Percentiles rank a stretch among this genome's conserved stretches.
phyloP scores from a whole-genome alignment of 2,113 vertebrate species.

The Rhinolophus sinicus region DNA sequence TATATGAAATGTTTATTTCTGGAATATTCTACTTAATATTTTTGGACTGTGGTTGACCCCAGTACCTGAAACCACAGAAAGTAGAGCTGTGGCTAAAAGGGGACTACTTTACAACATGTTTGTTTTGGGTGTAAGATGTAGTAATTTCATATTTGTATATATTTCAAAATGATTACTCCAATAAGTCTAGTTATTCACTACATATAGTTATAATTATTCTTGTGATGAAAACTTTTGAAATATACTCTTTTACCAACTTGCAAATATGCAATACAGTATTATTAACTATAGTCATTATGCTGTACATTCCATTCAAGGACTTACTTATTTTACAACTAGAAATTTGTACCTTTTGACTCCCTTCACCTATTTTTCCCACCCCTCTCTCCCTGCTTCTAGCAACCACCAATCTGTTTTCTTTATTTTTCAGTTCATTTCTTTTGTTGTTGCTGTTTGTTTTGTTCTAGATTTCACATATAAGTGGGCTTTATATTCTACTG shows the following conservation, averaged over 20 bases:
- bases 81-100: too few relatives aligned
- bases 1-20: neutral
- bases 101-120: neutral
- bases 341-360: neutral
- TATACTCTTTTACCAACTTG: neutral
- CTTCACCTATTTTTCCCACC: neutral
- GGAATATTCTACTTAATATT: neutral
- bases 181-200: neutral
- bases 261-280: neutral
- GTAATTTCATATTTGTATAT: neutral
- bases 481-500: neutral
- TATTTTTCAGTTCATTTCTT: neutral
- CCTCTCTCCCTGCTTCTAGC: neutral
- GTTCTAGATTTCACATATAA: neutral
- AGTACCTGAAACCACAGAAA: neutral
- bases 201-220: neutral
- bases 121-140: neutral
- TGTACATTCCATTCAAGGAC: neutral
- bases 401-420: neutral
- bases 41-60: neutral
- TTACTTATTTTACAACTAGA: neutral
- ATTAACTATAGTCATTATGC: neutral
- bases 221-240: neutral
- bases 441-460: neutral
- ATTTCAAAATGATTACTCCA: neutral